These are phyloP conservation scores for Dissostichus mawsoni DNA, from an alignment of 2,113 vertebrate genomes.

Conservation along the genomic window DNA sequence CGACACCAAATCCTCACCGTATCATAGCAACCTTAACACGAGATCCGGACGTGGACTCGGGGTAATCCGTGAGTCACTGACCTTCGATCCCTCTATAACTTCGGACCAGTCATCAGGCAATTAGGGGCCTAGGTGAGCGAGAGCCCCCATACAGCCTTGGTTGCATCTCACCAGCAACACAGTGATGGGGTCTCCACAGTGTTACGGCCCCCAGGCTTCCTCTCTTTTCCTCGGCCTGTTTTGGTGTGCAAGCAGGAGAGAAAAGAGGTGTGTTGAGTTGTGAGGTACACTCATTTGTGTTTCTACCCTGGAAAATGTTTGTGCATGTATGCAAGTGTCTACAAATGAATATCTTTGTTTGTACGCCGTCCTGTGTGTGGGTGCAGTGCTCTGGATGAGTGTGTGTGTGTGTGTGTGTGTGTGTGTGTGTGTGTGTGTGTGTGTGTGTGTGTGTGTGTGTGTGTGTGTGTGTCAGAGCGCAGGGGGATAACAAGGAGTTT, in stretches of 20 bases:
- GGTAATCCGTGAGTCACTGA: slow-evolving; percentile 77
- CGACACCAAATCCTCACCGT: slow-evolving; percentile 24
- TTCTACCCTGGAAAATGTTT: slow-evolving; percentile 58
- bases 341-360: slow-evolving; percentile 58
- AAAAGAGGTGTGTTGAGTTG: slow-evolving; percentile 46
- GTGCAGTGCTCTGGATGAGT: slow-evolving; percentile 36
- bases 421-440: slow-evolving; percentile 55
- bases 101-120: slow-evolving; percentile 74
- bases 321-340: slow-evolving; percentile 66
- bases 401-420: slow-evolving; percentile 24
- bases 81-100: slow-evolving; percentile 71
- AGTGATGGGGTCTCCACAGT: slow-evolving; percentile 56
- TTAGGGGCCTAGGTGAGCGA: slow-evolving; percentile 77
- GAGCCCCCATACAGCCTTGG: slow-evolving; percentile 53
- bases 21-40: slow-evolving; percentile 55
- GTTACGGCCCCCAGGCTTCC: slow-evolving; percentile 65
- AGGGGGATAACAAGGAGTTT: slow-evolving; percentile 81
- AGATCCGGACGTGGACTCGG: slow-evolving; percentile 61
- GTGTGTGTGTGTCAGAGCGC: slow-evolving; percentile 61
- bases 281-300: slow-evolving; percentile 49
- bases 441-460: slow-evolving; percentile 58
- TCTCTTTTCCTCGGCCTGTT: slow-evolving; percentile 53
- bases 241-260: slow-evolving; percentile 43
- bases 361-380: slow-evolving; percentile 55
- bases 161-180: slow-evolving; percentile 65